phyloP scores from a whole-genome alignment of 2,797 vertebrate species.

The Perdix hodgsoniae region DNA sequence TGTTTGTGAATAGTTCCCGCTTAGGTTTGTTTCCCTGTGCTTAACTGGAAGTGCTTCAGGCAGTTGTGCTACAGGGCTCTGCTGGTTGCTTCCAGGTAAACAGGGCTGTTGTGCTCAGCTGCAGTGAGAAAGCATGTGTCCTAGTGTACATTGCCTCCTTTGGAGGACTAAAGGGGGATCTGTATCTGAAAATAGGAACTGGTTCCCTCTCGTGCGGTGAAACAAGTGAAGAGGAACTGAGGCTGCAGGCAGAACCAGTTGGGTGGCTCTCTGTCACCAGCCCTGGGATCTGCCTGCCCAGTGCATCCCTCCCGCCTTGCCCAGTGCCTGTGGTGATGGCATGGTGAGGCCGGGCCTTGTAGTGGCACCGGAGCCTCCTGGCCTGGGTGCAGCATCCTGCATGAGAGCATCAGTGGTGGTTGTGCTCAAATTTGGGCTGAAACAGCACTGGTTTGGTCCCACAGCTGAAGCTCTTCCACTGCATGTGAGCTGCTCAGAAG shows the following conservation, averaged over 20 bases:
- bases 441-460: not conserved
- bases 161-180: not conserved
- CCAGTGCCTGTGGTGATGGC: not conserved
- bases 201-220: not conserved
- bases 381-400: not conserved
- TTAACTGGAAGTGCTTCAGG: not conserved
- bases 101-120: not conserved
- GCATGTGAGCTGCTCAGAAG: not conserved
- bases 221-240: not conserved
- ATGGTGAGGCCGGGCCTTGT: not conserved
- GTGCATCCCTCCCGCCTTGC: not conserved
- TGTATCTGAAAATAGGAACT: not conserved
- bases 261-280: not conserved
- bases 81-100: not conserved
- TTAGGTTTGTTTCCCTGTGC: not conserved
- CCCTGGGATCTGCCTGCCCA: not conserved
- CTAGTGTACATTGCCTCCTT: rapidly evolving
- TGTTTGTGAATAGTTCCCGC: not conserved
- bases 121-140: not conserved
- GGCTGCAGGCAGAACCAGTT: not conserved
- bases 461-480: not conserved
- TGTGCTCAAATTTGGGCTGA: not conserved
- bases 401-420: not conserved
- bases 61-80: not conserved
- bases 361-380: not conserved